phyloP scores from a whole-genome alignment of 2,113 vertebrate genomes.

The Thinocorus orbignyianus region DNA sequence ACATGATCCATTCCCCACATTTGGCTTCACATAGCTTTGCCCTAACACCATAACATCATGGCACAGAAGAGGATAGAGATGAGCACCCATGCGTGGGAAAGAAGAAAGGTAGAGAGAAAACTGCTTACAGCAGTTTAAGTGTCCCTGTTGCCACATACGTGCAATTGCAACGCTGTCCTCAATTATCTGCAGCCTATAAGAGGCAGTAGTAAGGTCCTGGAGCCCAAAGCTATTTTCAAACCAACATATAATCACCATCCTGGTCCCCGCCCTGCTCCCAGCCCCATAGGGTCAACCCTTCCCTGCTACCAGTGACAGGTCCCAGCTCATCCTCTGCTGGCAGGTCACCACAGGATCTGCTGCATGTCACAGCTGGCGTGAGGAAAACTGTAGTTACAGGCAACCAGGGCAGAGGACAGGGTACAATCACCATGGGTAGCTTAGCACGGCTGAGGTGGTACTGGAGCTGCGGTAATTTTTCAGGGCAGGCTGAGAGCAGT shows the following conservation, averaged over 20 bases:
- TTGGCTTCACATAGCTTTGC: neutral
- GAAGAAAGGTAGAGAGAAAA: neutral
- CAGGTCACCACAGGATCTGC: neutral
- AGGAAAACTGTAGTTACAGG: neutral
- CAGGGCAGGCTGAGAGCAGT: neutral
- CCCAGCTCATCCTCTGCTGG: neutral
- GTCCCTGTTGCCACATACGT: neutral
- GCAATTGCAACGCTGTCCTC: neutral
- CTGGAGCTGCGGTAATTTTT: neutral
- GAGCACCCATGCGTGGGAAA: neutral
- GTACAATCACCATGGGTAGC: neutral
- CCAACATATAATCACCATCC: neutral
- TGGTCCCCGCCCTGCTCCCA: neutral
- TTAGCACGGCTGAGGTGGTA: fast-evolving
- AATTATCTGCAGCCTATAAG: neutral
- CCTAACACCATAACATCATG: fast-evolving
- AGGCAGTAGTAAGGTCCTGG: neutral
- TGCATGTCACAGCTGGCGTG: neutral
- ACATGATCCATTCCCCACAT: neutral
- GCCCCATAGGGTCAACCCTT: neutral
- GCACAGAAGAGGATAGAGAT: neutral
- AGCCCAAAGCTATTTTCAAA: neutral
- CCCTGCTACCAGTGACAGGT: neutral
- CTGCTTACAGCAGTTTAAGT: neutral
- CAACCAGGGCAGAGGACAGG: neutral